Conservation (phyloP, 2,797 vertebrate species). For the Crenuchus spilurus region DNA sequence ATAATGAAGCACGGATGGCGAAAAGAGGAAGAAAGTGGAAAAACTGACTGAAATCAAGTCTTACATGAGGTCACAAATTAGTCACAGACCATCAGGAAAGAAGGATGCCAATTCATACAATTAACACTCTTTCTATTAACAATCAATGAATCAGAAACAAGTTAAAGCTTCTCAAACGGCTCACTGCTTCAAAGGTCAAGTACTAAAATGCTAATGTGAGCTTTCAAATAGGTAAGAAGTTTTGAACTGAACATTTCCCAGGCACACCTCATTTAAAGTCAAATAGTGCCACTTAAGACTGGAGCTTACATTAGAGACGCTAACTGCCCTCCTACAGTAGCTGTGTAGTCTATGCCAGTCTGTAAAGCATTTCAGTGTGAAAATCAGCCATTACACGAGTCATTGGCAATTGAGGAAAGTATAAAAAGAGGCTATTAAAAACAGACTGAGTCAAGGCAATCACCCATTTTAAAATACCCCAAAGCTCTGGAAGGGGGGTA, state of each 20-base stretch:
- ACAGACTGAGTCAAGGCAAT: slow-evolving; percentile 66
- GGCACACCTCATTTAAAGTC: slow-evolving; percentile 18
- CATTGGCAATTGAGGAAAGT: slow-evolving; percentile 50
- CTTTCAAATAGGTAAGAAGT: background rate
- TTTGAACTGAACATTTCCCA: background rate
- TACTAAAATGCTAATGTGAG: background rate
- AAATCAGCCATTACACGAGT: slow-evolving; percentile 71
- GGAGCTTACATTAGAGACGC: slow-evolving; percentile 7
- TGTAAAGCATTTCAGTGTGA: slow-evolving; percentile 64
- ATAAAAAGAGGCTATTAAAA: slow-evolving; percentile 56
- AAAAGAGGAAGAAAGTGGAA: background rate
- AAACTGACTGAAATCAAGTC: background rate
- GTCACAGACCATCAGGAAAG: background rate
- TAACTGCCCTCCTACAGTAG: slow-evolving; percentile 1
- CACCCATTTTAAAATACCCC: slow-evolving; percentile 65
- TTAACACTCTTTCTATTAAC: background rate
- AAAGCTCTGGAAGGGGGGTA: slow-evolving; percentile 53
- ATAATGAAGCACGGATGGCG: background rate
- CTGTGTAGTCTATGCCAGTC: slow-evolving; percentile 42
- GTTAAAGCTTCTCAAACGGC: background rate
- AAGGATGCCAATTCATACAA: background rate
- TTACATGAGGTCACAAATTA: background rate
- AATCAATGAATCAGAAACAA: background rate
- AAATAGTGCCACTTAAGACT: slow-evolving; percentile 4
- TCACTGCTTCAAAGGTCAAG: slow-evolving; percentile 12